These are phyloP conservation scores for Drosophila setosimentum DNA, from an alignment of 2,888 invertebrate genomes.

Conservation along the genomic window DNA sequence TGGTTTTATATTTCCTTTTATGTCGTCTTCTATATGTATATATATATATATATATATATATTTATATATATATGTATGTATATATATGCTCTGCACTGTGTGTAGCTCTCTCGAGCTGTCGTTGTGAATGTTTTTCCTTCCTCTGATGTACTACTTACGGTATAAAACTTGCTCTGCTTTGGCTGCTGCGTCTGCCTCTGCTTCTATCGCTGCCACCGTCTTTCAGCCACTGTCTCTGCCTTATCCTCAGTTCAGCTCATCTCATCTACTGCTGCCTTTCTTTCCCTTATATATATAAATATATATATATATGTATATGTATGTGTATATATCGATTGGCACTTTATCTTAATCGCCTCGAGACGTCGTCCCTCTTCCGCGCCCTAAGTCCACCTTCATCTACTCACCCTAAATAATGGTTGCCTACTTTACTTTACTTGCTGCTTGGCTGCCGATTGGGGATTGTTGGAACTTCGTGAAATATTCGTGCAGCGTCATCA, in stretches of 20 bases:
- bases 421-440: slow-evolving; percentile 39
- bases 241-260: slow-evolving; percentile 15
- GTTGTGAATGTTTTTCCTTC: slow-evolving; percentile 15
- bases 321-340: slow-evolving; percentile 73
- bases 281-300: slow-evolving; percentile 71
- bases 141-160: slow-evolving; percentile 38
- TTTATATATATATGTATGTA: not conserved
- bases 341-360: slow-evolving; percentile 80
- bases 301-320: not conserved
- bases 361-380: slow-evolving; percentile 61
- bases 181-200: slow-evolving; percentile 17
- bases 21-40: slow-evolving; percentile 48
- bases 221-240: slow-evolving; percentile 9
- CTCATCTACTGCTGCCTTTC: slow-evolving; percentile 51
- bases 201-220: not conserved
- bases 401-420: slow-evolving; percentile 66
- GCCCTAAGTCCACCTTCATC: slow-evolving; percentile 51
- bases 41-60: not conserved
- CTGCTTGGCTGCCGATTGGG: slow-evolving; percentile 29
- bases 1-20: slow-evolving; percentile 81
- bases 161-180: slow-evolving; percentile 53
- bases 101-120: slow-evolving; percentile 28
- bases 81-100: slow-evolving; percentile 1
- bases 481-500: slow-evolving; percentile 74
- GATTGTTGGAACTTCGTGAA: slow-evolving; percentile 62